Percentiles rank a stretch among this genome's conserved stretches.
phyloP scores from a whole-genome alignment of 2,797 vertebrate genomes.

The Pseudopleuronectes americanus region DNA sequence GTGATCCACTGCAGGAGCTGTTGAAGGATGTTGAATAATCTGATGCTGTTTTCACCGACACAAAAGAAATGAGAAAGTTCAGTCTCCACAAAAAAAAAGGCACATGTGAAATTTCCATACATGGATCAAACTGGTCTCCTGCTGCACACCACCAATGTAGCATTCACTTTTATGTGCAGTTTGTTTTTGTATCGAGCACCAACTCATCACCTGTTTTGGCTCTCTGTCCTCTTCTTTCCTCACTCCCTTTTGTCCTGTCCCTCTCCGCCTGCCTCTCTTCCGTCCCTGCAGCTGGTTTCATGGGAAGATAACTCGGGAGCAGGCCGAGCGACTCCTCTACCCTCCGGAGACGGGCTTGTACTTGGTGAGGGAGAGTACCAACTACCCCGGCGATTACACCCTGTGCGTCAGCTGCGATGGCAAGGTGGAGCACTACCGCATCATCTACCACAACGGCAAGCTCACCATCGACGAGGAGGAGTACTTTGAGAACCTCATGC shows the following conservation, averaged over 20 bases:
- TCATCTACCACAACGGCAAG: conserved; percentile 96
- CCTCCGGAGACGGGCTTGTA: conserved; percentile 94
- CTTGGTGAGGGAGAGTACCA: conserved; percentile 98
- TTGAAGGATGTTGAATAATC: conserved; percentile 5
- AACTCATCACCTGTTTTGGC: neutral
- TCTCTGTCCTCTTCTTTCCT: neutral
- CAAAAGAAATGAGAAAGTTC: neutral
- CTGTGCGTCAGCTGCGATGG: conserved; percentile 97
- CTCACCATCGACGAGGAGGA: conserved; percentile 98
- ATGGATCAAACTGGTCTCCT: neutral
- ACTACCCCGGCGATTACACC: conserved; percentile 98
- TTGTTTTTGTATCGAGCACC: neutral
- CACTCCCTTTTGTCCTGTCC: neutral
- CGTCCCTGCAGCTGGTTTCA: conserved; percentile 92
- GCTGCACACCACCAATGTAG: neutral
- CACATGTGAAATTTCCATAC: neutral
- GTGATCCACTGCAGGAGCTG: neutral
- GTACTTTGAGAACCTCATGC: conserved; percentile 99
- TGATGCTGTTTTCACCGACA: neutral
- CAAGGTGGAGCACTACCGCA: conserved; percentile 99
- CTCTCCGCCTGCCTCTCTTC: neutral
- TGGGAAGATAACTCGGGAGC: conserved; percentile 96
- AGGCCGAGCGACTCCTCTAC: conserved; percentile 93
- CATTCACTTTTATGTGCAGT: neutral
- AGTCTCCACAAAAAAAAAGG: neutral